Base-by-base conservation (phyloP, 2,888 invertebrate genomes). In the Pachymerium ferrugineum region DNA sequence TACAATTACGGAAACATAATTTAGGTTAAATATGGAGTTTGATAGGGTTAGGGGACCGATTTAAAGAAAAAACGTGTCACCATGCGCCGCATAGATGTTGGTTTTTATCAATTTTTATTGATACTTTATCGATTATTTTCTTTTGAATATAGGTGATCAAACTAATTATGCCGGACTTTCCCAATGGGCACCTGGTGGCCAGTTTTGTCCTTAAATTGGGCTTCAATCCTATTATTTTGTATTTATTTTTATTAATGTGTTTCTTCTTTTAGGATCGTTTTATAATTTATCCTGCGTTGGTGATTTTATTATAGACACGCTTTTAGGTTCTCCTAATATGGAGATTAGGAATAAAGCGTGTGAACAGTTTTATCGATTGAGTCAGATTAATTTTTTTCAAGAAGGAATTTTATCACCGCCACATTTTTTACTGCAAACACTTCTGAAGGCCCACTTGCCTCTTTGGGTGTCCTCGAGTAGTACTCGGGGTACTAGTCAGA, bases 261-360 rank as follows among this genome's bases (percentile, higher is more conserved):
- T 77, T 10, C n/a, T 72, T 74, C 70, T 74, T 74, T 42, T 76
- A 79, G 83, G 80, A 22, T 80, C 80, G 16, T 84, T 84, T 78
- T 83, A 83, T 78, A 79, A 79, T 6, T 77, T 84, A 73, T 81
- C 82, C 1, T 82, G 81, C 76, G 81, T 84, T 62, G 79, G 80
- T 74, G 84, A 84, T 77, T 85, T 84, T 78, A 80, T 85, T 73
- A 80, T 85, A 25, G 85, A 85, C 78, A 80, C 85, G 19, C 78
- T 85, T 75, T 81, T 85, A 25, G 82, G 83, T 14, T 83, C 83
- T 69, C 80, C 83, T 19, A 80, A 81, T 75, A 75, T 75, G 31
- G 81, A 80, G 68, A 82, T 85, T 29, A 78, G 85, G 22, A 79
- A 79, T 71, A 80, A 80, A 70, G 84, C 83, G 5, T 79, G 81